Conservation (phyloP, 2,797 vertebrate species). For the Manis javanica region DNA sequence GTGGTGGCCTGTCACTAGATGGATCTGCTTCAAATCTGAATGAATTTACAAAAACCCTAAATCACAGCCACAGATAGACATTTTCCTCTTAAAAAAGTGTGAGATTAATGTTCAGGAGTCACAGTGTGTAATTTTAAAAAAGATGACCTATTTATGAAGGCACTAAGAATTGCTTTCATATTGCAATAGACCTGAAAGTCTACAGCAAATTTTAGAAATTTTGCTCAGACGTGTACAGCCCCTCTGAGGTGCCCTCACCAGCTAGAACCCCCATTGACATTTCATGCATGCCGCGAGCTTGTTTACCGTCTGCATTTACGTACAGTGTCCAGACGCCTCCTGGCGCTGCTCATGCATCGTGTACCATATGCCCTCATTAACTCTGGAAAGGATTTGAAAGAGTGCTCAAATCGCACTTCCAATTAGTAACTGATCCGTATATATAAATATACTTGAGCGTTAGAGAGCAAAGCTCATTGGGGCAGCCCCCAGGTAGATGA, state of each 20-base stretch:
- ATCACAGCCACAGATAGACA: background rate
- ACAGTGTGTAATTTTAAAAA: constrained; percentile 36
- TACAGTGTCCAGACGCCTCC: background rate
- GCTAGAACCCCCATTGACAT: background rate
- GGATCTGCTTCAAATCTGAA: constrained; percentile 65
- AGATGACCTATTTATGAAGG: constrained; percentile 19
- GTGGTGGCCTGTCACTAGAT: constrained; percentile 37
- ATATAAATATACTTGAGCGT: background rate
- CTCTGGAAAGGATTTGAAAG: constrained; percentile 67
- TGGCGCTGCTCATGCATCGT: background rate
- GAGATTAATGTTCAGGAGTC: constrained; percentile 53
- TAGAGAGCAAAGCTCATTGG: background rate
- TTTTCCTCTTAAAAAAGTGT: constrained; percentile 46
- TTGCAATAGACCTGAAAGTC: background rate
- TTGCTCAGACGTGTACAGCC: background rate
- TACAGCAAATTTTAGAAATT: background rate
- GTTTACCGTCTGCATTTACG: constrained; percentile 36
- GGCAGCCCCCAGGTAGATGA: constrained; percentile 23
- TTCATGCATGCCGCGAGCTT: background rate
- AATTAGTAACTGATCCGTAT: constrained; percentile 21
- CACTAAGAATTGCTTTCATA: background rate
- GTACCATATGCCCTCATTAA: constrained; percentile 60
- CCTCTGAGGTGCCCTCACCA: background rate
- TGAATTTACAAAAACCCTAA: constrained; percentile 16
- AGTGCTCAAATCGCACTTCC: constrained; percentile 43